phyloP scores from a whole-genome alignment of 2,888 invertebrate species.

The Hypselothyrea guttata region DNA sequence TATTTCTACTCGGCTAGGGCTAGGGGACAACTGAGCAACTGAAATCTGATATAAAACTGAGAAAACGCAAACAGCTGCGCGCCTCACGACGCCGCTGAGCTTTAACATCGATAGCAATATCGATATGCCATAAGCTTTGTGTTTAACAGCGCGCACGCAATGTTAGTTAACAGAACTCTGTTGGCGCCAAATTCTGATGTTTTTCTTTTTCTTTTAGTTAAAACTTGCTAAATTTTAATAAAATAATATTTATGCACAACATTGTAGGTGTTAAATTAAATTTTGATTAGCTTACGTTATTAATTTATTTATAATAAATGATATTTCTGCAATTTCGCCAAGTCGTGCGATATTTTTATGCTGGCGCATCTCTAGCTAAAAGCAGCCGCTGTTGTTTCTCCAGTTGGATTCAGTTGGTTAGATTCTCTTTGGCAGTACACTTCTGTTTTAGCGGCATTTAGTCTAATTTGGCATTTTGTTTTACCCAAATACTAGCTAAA shows the following conservation, averaged over 20 bases:
- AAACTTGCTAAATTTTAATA: too few species aligned
- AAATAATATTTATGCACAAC: too few species aligned
- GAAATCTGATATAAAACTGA: conserved; percentile 18
- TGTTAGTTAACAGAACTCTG: too few species aligned
- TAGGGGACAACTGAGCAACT: conserved; percentile 46
- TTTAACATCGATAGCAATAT: conserved; percentile 33
- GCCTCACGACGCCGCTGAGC: conserved; percentile 30
- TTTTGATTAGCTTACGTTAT: too few species aligned
- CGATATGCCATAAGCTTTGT: too few species aligned
- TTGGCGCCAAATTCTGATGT: too few species aligned
- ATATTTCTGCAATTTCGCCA: too few species aligned
- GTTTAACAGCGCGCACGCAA: too few species aligned
- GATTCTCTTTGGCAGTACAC: conserved; percentile 25
- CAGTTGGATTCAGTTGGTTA: conserved; percentile 30
- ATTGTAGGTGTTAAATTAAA: too few species aligned
- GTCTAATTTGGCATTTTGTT: conserved; percentile 21
- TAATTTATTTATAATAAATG: too few species aligned
- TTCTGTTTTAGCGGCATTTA: conserved; percentile 42
- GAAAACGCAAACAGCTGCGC: conserved; percentile 37
- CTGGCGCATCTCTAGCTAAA: background rate
- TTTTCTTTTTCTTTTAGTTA: too few species aligned
- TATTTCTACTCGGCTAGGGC: conserved; percentile 25
- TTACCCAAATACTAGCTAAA: conserved; percentile 21
- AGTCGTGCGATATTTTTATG: too few species aligned
- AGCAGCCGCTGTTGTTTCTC: conserved; percentile 26